Evolutionary conservation across 1,140 invertebrate species (phyloP).

Genomic region (Dendroctonus ponderosae): DNA sequence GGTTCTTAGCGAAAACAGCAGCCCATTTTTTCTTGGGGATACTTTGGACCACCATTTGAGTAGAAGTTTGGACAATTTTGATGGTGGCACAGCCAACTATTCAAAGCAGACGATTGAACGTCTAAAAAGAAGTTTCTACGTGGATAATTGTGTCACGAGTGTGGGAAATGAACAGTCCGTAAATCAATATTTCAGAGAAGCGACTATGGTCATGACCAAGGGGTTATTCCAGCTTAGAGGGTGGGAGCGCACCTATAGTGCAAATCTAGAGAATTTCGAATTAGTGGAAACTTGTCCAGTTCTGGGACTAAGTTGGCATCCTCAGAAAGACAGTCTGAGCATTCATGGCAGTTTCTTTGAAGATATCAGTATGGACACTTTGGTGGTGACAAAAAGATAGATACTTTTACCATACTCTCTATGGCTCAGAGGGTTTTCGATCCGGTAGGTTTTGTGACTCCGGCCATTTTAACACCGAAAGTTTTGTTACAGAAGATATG

Average conservation of each 20-base stretch:
- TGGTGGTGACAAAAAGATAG: slow-evolving; percentile 2
- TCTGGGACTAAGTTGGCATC: slow-evolving; percentile 13
- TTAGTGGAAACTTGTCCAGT: slow-evolving; percentile 2
- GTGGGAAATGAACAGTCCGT: slow-evolving; percentile 25
- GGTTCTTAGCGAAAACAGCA: too few relatives aligned
- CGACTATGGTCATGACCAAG: slow-evolving; percentile 29
- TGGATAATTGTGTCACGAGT: slow-evolving; percentile 42
- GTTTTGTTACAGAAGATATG: slow-evolving; percentile 11
- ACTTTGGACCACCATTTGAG: too few relatives aligned
- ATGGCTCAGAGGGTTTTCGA: slow-evolving; percentile 12
- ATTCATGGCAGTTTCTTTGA: slow-evolving; percentile 5
- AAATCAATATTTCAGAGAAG: slow-evolving; percentile 30
- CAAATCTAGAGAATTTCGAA: neutral
- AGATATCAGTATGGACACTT: neutral
- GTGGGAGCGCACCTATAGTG: neutral
- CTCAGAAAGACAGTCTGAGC: neutral
- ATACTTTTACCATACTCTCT: too few relatives aligned
- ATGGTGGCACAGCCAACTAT: slow-evolving; percentile 2
- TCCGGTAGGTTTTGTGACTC: neutral
- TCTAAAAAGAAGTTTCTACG: slow-evolving; percentile 37
- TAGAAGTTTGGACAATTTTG: slow-evolving; percentile 8
- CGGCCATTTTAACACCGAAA: too few relatives aligned
- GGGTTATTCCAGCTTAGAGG: slow-evolving; percentile 26
- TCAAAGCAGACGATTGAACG: slow-evolving; percentile 3
- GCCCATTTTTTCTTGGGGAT: too few relatives aligned